Conservation (phyloP, 1,140 invertebrate species). For the Bombyx mori region ASM3026992v2 NC_085117.1:833501-834000, state of each 20-base stretch:
- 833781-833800: conserved; percentile 11
- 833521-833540: conserved; percentile 1
- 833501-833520: conserved; percentile 9
- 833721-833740: conserved; percentile 4
- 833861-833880: conserved; percentile 5
- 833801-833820: conserved; percentile 7
- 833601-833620: conserved; percentile 16
- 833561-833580: conserved; percentile 27
- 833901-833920: too few species aligned
- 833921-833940: too few species aligned
- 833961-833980: conserved; percentile 12
- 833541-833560: conserved; percentile 7
- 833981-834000: conserved; percentile 8
- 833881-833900: conserved; percentile 10
- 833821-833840: conserved; percentile 3
- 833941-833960: conserved; percentile 8
- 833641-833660: neutral
- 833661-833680: conserved; percentile 9
- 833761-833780: conserved; percentile 7
- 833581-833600: conserved; percentile 28
- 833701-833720: conserved; percentile 6
- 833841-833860: conserved; percentile 9
- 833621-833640: conserved; percentile 10
- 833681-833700: conserved; percentile 9
- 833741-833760: conserved; percentile 7